Evolutionary conservation across 2,797 vertebrate genomes (phyloP).

Genomic region (Rachycentron canadum): DNA sequence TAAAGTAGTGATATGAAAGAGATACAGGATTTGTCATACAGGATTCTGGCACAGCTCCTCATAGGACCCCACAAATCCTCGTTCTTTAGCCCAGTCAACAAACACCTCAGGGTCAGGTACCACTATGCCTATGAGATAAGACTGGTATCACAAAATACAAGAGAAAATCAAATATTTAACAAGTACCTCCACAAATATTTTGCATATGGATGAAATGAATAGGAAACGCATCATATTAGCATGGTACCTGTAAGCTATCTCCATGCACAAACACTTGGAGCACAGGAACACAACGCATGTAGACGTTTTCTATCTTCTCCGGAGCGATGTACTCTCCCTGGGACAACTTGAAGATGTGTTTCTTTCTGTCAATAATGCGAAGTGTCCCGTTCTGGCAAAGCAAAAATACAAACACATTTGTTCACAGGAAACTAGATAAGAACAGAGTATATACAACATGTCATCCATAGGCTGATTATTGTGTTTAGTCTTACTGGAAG

Average conservation of each 20-base stretch:
- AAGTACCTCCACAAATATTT: rapidly evolving
- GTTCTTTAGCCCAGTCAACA: conserved; percentile 81
- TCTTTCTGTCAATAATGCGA: conserved; percentile 87
- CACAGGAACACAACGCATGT: conserved; percentile 81
- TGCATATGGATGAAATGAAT: background rate
- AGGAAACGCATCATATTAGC: background rate
- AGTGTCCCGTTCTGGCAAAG: conserved; percentile 84
- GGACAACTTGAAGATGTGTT: conserved; percentile 88
- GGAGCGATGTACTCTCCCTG: conserved; percentile 89
- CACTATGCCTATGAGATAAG: conserved; percentile 83
- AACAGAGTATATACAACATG: too few species aligned
- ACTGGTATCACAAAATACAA: conserved; percentile 68
- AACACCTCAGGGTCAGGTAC: conserved; percentile 88
- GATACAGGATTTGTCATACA: conserved; percentile 62
- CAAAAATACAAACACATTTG: background rate
- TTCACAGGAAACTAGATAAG: background rate
- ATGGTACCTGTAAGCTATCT: conserved; percentile 86
- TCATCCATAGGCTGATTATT: background rate
- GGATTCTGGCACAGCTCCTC: conserved; percentile 87
- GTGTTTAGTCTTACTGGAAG: conserved; percentile 78
- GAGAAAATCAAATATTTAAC: background rate
- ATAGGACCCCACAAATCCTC: conserved; percentile 81
- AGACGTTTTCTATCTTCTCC: conserved; percentile 88
- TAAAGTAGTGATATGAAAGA: background rate
- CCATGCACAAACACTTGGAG: conserved; percentile 88